A percentile compares a stretch with the other conserved stretches of the same genome.
Evolutionary conservation across 2,113 vertebrate species (phyloP).

Genomic region (Gymnocephalus cernua): DNA sequence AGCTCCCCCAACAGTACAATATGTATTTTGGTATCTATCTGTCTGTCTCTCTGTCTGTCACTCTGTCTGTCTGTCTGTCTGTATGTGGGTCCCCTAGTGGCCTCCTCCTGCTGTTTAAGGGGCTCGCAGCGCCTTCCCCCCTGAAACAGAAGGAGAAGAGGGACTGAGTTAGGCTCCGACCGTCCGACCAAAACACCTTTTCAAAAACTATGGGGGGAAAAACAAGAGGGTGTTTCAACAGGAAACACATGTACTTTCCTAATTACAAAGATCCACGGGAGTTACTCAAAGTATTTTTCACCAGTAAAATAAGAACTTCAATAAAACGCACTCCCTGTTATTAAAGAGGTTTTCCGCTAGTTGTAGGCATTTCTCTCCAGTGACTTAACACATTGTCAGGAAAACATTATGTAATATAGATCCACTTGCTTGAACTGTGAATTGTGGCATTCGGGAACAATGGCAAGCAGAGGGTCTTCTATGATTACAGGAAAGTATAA

Average conservation of each 20-base stretch:
- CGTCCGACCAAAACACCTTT: slow-evolving; percentile 71
- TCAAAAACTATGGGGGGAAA: slow-evolving; percentile 66
- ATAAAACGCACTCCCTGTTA: background rate
- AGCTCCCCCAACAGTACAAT: slow-evolving; percentile 17
- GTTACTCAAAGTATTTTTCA: background rate
- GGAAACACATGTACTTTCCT: background rate
- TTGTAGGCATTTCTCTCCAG: background rate
- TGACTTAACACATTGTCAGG: background rate
- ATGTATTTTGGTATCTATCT: slow-evolving; percentile 27
- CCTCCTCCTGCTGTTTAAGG: slow-evolving; percentile 88
- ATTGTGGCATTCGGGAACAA: slow-evolving; percentile 49
- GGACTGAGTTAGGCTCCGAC: slow-evolving; percentile 83
- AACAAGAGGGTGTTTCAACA: slow-evolving; percentile 55
- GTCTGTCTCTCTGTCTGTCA: slow-evolving; percentile 27
- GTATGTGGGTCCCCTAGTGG: slow-evolving; percentile 67
- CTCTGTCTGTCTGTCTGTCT: background rate
- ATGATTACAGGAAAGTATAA: background rate
- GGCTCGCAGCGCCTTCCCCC: slow-evolving; percentile 85
- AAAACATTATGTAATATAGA: background rate
- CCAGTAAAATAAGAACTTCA: background rate
- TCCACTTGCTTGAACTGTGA: slow-evolving; percentile 65
- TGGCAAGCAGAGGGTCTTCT: background rate
- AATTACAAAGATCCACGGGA: background rate
- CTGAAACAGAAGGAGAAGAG: slow-evolving; percentile 90
- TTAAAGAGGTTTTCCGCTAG: slow-evolving; percentile 4